Evolutionary conservation across 1,140 invertebrate species (phyloP).

Genomic region (Hyles euphorbiae): DNA sequence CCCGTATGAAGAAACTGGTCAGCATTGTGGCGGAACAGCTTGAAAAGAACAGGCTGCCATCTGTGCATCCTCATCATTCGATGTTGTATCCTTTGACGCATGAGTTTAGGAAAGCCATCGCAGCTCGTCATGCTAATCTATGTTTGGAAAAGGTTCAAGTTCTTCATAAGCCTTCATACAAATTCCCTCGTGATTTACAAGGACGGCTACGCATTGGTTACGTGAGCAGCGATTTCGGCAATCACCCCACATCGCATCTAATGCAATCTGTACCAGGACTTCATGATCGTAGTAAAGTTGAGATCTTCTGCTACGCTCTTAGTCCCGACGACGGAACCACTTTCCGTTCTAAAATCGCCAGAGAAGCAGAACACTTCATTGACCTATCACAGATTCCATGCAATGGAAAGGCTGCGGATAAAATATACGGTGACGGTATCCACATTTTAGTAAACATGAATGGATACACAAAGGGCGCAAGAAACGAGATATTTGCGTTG

Average conservation of each 20-base stretch:
- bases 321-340: slow-evolving; percentile 98
- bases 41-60: slow-evolving; percentile 96
- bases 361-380: slow-evolving; percentile 96
- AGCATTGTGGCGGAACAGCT: slow-evolving; percentile 98
- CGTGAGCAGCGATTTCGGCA: slow-evolving; percentile 99
- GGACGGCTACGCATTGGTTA: slow-evolving; percentile 95
- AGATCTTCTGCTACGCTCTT: slow-evolving; percentile 98
- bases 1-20: slow-evolving; percentile 97
- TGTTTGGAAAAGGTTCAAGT: slow-evolving; percentile 98
- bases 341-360: slow-evolving; percentile 94
- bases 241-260: slow-evolving; percentile 99
- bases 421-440: slow-evolving; percentile 95
- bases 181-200: slow-evolving; percentile 83
- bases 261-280: slow-evolving; percentile 99
- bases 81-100: slow-evolving; percentile 99
- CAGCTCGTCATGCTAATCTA: slow-evolving; percentile 95
- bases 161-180: slow-evolving; percentile 92
- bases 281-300: slow-evolving; percentile 90
- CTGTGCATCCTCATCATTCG: slow-evolving; percentile 99
- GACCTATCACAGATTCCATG: slow-evolving; percentile 95
- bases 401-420: slow-evolving; percentile 98
- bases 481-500: slow-evolving; percentile 99
- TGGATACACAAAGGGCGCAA: slow-evolving; percentile 98
- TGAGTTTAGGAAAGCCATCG: slow-evolving; percentile 96
- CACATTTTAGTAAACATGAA: slow-evolving; percentile 99